Evolutionary conservation across 2,797 vertebrate species (phyloP), one percentile per base, ranked within the genome.

Genomic region (Microchirus variegatus): DNA sequence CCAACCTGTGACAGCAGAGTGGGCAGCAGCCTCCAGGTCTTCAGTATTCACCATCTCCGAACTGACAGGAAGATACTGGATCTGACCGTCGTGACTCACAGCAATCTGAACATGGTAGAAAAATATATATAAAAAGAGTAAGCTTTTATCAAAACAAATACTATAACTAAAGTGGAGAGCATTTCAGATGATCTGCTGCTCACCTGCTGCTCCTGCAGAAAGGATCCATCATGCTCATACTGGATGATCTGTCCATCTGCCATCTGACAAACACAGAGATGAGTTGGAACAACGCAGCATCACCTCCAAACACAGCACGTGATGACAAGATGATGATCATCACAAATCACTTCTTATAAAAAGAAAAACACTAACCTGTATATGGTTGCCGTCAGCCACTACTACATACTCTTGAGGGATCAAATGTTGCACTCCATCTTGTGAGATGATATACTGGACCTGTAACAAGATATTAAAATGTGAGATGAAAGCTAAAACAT

Each of bases 401-500:
- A 99, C 96, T 0, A 99, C 95, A 2, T 97, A 99, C 70, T 99
- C 96, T 22, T 97, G 97, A 36, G 98, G 98, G 66, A 99, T 89
- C 35, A 99, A 87, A 75, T 98, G 97, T n/a, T 93, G 95, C n/a
- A 98, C 93, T 0, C 95, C 94, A 0, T 98, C 96, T 87, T 97
- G 97, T 35, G 98, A 96, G 83, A 99, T 98, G 70, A 99, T 98
- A 55, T 99, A 99, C 84, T 98, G 98, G 17, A 99, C 96, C 98
- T 99, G 83, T 41, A 70, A 56, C 36, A 63, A 19, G 10, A 60
- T 41, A 42, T 2, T 40, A 10, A 3, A 19, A 71, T 2, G 43
- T 13, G 18, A 50, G 10, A 45, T 31, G 38, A 72, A 4, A 47
- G 2, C 12, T 13, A 2, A n/a, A 19, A 13, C 9, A 22, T 36